phyloP scores from a whole-genome alignment of 2,888 invertebrate species.

The Eupeodes luniger region DNA sequence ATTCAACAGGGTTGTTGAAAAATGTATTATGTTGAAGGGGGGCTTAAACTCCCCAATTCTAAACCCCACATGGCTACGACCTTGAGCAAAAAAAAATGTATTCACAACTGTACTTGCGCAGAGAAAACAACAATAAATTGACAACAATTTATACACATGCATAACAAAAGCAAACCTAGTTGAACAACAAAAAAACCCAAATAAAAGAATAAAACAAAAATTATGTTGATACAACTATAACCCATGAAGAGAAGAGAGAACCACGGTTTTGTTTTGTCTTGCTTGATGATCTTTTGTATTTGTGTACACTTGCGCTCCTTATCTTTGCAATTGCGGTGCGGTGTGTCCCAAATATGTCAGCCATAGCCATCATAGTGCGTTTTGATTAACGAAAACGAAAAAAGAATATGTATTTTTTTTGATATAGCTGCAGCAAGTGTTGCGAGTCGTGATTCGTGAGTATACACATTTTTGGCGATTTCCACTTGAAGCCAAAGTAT shows the following conservation, averaged over 20 bases:
- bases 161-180: constrained; percentile 35
- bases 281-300: constrained; percentile 46
- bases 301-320: constrained; percentile 63
- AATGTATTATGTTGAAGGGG: neutral
- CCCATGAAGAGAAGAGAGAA: neutral
- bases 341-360: constrained; percentile 62
- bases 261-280: constrained; percentile 5
- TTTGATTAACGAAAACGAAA: constrained; percentile 33
- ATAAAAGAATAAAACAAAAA: constrained; percentile 1
- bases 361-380: constrained; percentile 39
- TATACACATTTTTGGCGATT: constrained; percentile 51
- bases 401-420: neutral
- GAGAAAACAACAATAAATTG: constrained; percentile 39
- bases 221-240: constrained; percentile 15
- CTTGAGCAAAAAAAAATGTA: constrained; percentile 44
- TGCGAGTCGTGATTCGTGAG: neutral
- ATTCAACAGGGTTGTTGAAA: too few relatives aligned
- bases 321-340: constrained; percentile 62
- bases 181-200: neutral
- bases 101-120: constrained; percentile 75
- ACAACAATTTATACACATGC: constrained; percentile 45
- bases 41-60: neutral
- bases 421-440: constrained; percentile 20
- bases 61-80: neutral
- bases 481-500: neutral